Percentiles rank a stretch among this genome's conserved stretches.
phyloP scores from a whole-genome alignment of 2,888 invertebrate genomes.

The Cinara cedri region DNA sequence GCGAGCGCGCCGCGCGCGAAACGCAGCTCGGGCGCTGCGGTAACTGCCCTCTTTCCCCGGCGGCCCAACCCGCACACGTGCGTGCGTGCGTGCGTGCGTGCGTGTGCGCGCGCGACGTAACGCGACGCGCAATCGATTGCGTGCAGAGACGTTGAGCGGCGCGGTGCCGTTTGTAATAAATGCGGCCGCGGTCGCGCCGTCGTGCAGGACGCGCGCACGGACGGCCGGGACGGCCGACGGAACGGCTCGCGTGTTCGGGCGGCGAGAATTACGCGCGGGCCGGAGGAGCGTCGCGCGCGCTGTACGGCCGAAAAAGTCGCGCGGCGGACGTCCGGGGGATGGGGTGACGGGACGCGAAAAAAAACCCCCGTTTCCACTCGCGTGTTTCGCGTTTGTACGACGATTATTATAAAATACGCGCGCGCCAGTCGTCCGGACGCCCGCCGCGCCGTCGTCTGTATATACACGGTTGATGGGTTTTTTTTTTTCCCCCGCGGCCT shows the following conservation, averaged over 20 bases:
- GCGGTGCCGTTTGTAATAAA: neutral
- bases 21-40: constrained; percentile 3
- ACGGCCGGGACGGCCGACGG: neutral
- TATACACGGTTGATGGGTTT: too few relatives aligned
- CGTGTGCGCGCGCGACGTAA: constrained; percentile 41
- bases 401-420: neutral
- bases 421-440: neutral
- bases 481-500: too few relatives aligned
- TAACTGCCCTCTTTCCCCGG: neutral
- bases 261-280: neutral
- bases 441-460: neutral
- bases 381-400: neutral
- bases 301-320: neutral
- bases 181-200: neutral
- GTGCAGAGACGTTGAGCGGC: neutral
- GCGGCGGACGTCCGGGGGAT: neutral
- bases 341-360: neutral
- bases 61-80: too few relatives aligned
- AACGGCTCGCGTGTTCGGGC: neutral
- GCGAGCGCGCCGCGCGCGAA: constrained; percentile 26
- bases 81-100: too few relatives aligned
- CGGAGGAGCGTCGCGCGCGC: neutral
- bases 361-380: neutral
- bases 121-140: constrained; percentile 54
- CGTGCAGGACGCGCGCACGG: neutral